Conservation (phyloP, 2,797 vertebrate genomes). For the Xenopus petersii region DNA sequence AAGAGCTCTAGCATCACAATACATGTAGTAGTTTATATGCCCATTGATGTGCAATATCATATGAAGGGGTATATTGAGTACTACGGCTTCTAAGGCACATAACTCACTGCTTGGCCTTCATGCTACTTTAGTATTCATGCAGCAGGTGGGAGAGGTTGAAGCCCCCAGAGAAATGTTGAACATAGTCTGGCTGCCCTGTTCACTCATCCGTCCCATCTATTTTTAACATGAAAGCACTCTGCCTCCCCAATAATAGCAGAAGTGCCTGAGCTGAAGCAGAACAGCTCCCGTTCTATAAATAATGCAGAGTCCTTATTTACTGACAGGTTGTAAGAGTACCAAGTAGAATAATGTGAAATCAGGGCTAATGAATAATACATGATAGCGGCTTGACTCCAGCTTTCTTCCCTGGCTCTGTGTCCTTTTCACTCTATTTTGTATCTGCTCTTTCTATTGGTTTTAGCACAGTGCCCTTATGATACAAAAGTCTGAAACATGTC, state of each 20-base stretch:
- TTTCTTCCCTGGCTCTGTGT: conserved; percentile 23
- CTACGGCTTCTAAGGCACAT: neutral
- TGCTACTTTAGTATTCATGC: neutral
- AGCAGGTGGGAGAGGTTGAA: neutral
- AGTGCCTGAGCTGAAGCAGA: conserved; percentile 62
- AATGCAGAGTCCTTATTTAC: conserved; percentile 77
- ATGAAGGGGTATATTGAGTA: too few relatives aligned
- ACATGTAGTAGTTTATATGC: too few relatives aligned
- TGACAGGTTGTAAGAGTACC: conserved; percentile 77
- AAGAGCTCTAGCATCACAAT: too few relatives aligned
- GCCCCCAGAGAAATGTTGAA: neutral
- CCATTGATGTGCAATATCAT: too few relatives aligned
- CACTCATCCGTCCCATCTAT: conserved; percentile 1
- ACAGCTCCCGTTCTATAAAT: conserved; percentile 70
- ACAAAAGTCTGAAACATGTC: conserved; percentile 25
- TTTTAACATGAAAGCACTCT: conserved; percentile 42
- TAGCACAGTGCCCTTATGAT: conserved; percentile 48
- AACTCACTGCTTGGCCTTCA: neutral
- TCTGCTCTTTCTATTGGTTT: conserved; percentile 32
- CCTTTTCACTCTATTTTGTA: conserved; percentile 17
- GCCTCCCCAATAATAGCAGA: conserved; percentile 61
- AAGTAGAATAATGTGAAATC: conserved; percentile 71
- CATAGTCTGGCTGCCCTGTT: neutral
- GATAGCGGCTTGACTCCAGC: conserved; percentile 39
- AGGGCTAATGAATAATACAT: conserved; percentile 68